phyloP scores from a whole-genome alignment of 2,113 vertebrate species.

The Herpailurus yagouaroundi region DNA sequence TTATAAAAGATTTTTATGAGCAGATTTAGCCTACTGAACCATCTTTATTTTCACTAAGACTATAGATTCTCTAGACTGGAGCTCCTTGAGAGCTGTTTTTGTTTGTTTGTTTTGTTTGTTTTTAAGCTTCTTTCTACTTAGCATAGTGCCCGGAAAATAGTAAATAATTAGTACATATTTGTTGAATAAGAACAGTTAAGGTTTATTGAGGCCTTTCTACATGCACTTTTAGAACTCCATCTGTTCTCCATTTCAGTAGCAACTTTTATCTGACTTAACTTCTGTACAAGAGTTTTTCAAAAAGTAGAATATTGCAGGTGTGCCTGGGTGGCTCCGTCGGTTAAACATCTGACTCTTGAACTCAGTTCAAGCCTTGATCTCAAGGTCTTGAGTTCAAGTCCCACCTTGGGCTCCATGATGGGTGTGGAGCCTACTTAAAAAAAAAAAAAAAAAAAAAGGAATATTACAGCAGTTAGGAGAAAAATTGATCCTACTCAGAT shows the following conservation, averaged over 20 bases:
- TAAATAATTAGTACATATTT: not conserved
- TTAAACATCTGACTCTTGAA: too few relatives aligned
- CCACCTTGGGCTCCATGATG: too few relatives aligned
- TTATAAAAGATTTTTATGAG: not conserved
- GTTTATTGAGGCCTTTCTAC: not conserved
- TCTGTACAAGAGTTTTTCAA: not conserved
- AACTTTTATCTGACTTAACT: not conserved
- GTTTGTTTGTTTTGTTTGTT: not conserved
- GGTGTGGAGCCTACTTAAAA: too few relatives aligned
- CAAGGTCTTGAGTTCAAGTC: too few relatives aligned
- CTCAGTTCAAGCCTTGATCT: too few relatives aligned
- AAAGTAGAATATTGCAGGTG: not conserved
- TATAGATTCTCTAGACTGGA: not conserved
- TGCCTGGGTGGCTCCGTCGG: too few relatives aligned
- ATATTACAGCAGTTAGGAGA: not conserved
- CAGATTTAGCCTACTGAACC: not conserved
- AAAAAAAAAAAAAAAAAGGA: not conserved
- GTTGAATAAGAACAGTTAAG: not conserved
- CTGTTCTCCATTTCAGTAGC: not conserved
- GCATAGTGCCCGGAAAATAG: not conserved
- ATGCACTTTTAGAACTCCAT: not conserved
- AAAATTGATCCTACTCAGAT: not conserved
- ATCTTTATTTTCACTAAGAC: not conserved
- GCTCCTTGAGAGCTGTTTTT: not conserved
- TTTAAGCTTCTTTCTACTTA: not conserved